Evolutionary conservation across 2,797 vertebrate genomes (phyloP).

Genomic region (Menidia menidia): DNA sequence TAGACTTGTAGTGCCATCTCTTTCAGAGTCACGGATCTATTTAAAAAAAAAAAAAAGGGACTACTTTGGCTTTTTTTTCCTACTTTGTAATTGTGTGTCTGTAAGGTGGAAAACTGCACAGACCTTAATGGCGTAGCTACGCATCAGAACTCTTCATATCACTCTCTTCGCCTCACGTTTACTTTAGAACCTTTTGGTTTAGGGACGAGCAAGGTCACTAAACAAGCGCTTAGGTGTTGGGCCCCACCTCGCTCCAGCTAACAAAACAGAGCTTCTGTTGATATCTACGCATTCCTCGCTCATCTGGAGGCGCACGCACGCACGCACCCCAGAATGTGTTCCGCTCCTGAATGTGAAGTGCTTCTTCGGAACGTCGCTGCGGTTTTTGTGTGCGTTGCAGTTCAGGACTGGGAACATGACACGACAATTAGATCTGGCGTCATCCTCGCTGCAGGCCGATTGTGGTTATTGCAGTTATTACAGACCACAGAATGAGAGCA

Average conservation of each 20-base stretch:
- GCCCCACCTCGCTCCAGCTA: conserved; percentile 71
- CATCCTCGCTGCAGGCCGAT: conserved; percentile 61
- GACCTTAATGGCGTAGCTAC: background rate
- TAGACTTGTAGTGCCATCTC: conserved; percentile 51
- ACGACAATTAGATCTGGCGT: conserved; percentile 65
- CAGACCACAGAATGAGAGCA: conserved; percentile 59
- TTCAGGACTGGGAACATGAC: conserved; percentile 62
- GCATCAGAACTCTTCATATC: background rate
- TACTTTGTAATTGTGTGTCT: conserved; percentile 26
- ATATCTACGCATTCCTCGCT: conserved; percentile 63
- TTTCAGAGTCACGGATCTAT: conserved; percentile 28
- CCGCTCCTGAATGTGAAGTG: conserved; percentile 31
- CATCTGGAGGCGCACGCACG: conserved; percentile 47
- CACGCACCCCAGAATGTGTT: conserved; percentile 17
- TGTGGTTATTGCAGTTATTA: conserved; percentile 69
- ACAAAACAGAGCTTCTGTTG: conserved; percentile 72
- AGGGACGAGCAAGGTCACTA: conserved; percentile 58
- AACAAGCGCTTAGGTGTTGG: conserved; percentile 69
- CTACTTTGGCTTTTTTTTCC: background rate
- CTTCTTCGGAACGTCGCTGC: conserved; percentile 32
- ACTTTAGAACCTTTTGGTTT: conserved; percentile 39
- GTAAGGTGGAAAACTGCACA: conserved; percentile 21
- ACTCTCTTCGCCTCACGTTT: conserved; percentile 24
- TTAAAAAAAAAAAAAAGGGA: background rate
- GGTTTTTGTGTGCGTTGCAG: conserved; percentile 46